A percentile compares a stretch with the other conserved stretches of the same genome.
These are phyloP conservation scores for Drosophila persimilis DNA, from an alignment of 1,140 invertebrate genomes.

Conservation along the genomic window DNA sequence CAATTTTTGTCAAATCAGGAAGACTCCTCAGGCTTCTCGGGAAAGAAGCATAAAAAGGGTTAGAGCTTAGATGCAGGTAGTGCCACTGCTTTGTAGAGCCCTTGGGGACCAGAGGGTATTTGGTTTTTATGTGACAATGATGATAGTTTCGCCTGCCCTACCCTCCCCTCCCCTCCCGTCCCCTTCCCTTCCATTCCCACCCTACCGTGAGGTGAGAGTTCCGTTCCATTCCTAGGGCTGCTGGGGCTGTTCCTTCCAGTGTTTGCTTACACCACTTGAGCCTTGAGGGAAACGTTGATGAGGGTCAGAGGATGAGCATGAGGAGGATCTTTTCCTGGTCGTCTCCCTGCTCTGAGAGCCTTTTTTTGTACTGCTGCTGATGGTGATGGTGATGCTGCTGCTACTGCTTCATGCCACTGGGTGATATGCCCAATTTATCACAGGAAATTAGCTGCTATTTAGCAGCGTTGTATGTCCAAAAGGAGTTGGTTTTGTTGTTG, in stretches of 20 bases:
- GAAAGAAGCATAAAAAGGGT: slow-evolving; percentile 4
- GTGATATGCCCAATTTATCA: slow-evolving; percentile 81
- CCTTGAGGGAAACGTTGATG: slow-evolving; percentile 59
- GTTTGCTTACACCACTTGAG: slow-evolving; percentile 80
- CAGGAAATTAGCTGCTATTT: slow-evolving; percentile 82
- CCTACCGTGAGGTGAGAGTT: too few species aligned
- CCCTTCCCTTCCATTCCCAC: too few species aligned
- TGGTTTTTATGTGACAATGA: slow-evolving; percentile 66
- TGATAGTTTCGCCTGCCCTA: slow-evolving; percentile 43
- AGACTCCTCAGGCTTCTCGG: slow-evolving; percentile 11
- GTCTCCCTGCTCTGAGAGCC: slow-evolving; percentile 46
- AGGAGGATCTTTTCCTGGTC: slow-evolving; percentile 17
- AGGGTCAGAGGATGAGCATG: slow-evolving; percentile 51
- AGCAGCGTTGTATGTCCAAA: slow-evolving; percentile 71
- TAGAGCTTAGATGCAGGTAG: slow-evolving; percentile 21
- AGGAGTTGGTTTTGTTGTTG: slow-evolving; percentile 14
- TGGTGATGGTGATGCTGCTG: background rate
- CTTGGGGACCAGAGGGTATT: background rate
- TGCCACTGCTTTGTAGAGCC: slow-evolving; percentile 5
- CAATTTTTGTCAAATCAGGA: slow-evolving; percentile 47
- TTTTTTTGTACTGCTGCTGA: slow-evolving; percentile 14
- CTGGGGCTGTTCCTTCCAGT: slow-evolving; percentile 28
- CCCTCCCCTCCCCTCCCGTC: background rate
- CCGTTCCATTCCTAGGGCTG: too few species aligned
- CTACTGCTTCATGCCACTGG: slow-evolving; percentile 17